Base-by-base conservation (phyloP, 2,797 vertebrate genomes). In the Acanthornis magna region DNA sequence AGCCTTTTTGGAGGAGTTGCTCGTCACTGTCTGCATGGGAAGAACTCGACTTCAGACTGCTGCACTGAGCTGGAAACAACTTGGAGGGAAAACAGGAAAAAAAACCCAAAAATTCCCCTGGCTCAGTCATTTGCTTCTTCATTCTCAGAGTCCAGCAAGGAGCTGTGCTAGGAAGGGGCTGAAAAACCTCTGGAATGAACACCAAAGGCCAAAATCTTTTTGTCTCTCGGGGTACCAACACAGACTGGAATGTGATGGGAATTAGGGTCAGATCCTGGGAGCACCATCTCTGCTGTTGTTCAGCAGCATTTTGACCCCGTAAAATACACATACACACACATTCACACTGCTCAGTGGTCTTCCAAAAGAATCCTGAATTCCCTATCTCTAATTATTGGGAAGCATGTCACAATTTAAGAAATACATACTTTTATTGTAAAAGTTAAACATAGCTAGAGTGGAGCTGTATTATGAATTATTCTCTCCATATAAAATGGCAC, bases 101-200 rank as follows among this genome's bases (percentile, higher is more conserved):
- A n/a, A 63, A n/a, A 29, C 8, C 7, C 11, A 63, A 68, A 14
- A 85, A 62, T 32, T 54, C 34, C 10, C 20, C 6, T 26, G 45
- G 85, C 74, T 96, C 92, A 85, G 74, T 91, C 88, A 86, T 97
- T 96, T 96, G 87, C 86, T 96, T 94, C 91, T 95, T 70, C 80
- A 22, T 27, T 70, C 7, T 72, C 77, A 60, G 71, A 67, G 30
- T 20, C 50, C 60, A 51, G 38, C 79, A 71, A 26, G 51, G 72
- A 77, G 1, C 65, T 53, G 51, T n/a, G 38, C 36, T 18, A 11
- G 34, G 23, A 34, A 32, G 34, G 55, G 13, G 58, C 43, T 40
- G 7, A 45, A 73, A 62, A 47, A 4, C 8, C 30, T 65, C 66
- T 62, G 72, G n/a, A 32, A 0, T 71, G 26, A 74, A 2, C 47